Conservation (phyloP, 2,113 vertebrate species). For the Oceanites oceanicus region DNA sequence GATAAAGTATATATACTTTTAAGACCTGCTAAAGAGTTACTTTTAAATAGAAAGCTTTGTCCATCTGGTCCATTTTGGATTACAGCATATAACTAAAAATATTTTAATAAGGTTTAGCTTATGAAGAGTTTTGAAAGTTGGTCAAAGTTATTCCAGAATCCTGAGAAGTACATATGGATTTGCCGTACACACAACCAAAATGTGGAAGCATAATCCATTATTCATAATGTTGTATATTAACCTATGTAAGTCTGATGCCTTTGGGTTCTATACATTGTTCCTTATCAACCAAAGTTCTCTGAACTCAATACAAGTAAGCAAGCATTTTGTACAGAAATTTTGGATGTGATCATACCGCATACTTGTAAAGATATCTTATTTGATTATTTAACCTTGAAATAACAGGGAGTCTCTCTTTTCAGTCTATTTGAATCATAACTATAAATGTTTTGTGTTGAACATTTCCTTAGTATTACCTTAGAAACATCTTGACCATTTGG, state of each 20-base stretch:
- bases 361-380: not conserved
- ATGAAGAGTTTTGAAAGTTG: not conserved
- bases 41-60: not conserved
- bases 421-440: not conserved
- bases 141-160: not conserved
- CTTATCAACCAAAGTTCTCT: not conserved
- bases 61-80: not conserved
- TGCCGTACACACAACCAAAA: not conserved
- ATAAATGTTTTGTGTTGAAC: not conserved
- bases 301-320: not conserved
- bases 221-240: not conserved
- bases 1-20: not conserved
- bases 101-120: not conserved
- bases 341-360: not conserved
- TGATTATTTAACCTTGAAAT: not conserved
- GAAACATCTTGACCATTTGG: not conserved
- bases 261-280: not conserved
- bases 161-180: not conserved
- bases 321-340: not conserved
- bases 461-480: not conserved
- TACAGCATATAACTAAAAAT: not conserved
- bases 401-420: not conserved
- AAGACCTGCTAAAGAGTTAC: not conserved
- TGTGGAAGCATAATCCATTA: not conserved
- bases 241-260: not conserved